A percentile compares a stretch with the other conserved stretches of the same genome.
Evolutionary conservation across 2,888 invertebrate species (phyloP).

Genomic region (Cistogaster globosa): DNA sequence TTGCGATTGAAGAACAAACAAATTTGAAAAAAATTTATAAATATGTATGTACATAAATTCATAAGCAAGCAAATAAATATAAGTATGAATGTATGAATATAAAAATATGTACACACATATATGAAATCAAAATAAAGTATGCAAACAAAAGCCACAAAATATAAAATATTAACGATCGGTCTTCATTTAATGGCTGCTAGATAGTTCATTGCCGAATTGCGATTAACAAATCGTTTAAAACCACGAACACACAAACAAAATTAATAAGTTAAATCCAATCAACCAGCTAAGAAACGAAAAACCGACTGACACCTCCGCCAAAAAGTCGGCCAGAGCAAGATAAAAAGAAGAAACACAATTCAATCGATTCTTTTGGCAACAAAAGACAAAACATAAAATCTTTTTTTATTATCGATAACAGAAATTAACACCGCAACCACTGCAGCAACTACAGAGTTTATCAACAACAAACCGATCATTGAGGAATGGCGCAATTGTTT

Average conservation of each 20-base stretch:
- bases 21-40: neutral
- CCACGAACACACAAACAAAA: neutral
- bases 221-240: constrained; percentile 39
- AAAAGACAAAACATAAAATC: constrained; percentile 14
- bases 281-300: neutral
- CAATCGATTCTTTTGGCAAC: constrained; percentile 35
- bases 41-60: neutral
- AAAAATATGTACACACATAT: constrained; percentile 18
- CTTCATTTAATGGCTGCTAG: constrained; percentile 32
- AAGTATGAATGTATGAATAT: neutral
- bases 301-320: constrained; percentile 53
- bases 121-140: neutral
- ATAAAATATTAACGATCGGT: constrained; percentile 25
- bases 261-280: neutral
- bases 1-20: neutral
- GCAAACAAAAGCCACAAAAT: constrained; percentile 26
- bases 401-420: constrained; percentile 27
- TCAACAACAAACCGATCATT: constrained; percentile 28
- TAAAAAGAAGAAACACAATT: constrained; percentile 13
- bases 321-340: constrained; percentile 54
- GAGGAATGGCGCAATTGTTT: constrained; percentile 60
- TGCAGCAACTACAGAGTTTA: constrained; percentile 1
- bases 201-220: constrained; percentile 19
- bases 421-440: neutral
- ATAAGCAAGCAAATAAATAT: neutral